Evolutionary conservation across 2,797 vertebrate genomes (phyloP).

Genomic region (Sebastes matsubarae): DNA sequence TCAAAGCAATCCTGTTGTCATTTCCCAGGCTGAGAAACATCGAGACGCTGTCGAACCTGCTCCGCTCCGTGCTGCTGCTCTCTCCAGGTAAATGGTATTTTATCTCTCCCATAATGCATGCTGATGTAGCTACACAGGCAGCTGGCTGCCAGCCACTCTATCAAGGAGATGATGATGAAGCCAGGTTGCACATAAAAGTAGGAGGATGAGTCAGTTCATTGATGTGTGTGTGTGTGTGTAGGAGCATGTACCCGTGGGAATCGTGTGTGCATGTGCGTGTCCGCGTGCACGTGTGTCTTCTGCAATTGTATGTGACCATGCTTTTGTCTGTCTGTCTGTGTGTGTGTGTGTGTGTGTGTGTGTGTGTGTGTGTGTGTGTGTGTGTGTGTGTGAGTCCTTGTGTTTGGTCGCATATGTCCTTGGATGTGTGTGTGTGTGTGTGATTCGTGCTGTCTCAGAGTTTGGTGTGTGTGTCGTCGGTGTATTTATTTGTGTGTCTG

Average conservation of each 20-base stretch:
- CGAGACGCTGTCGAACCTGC: conserved; percentile 90
- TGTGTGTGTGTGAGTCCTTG: not conserved
- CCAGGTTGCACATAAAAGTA: conserved; percentile 69
- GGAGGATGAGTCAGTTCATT: conserved; percentile 45
- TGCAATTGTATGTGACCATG: too few species aligned
- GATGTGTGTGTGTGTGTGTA: conserved; percentile 3
- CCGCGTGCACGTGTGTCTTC: too few species aligned
- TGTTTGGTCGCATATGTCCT: not conserved
- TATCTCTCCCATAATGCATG: conserved; percentile 65
- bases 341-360: too few species aligned
- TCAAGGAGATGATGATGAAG: conserved; percentile 62
- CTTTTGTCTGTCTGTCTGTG: too few species aligned
- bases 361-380: too few species aligned
- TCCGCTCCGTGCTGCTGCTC: conserved; percentile 89
- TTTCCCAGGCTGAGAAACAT: conserved; percentile 88
- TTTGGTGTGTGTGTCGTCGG: not conserved
- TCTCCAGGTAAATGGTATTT: conserved; percentile 83
- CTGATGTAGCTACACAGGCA: conserved; percentile 65
- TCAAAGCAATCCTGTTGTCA: conserved; percentile 54
- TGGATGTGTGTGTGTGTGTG: not conserved
- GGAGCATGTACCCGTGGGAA: conserved; percentile 20
- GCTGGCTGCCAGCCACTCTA: conserved; percentile 69
- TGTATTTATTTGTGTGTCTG: too few species aligned
- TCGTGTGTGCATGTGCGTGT: not conserved
- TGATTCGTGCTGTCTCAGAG: not conserved